Conservation (phyloP, 2,888 invertebrate species). For the Lacanobia oleracea region DNA sequence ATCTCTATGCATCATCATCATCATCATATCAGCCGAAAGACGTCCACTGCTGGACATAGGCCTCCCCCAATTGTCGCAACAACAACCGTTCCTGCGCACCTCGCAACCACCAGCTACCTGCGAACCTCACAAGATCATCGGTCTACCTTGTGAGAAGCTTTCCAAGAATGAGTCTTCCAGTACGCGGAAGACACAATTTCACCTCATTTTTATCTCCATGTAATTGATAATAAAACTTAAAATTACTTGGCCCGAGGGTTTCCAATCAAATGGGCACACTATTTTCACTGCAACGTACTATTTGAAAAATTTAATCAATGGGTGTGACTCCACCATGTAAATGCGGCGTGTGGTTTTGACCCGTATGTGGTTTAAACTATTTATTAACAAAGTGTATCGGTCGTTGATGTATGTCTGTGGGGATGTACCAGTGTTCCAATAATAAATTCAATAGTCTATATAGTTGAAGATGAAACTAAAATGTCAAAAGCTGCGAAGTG, state of each 20-base stretch:
- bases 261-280: background rate
- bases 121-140: no score
- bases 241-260: conserved; percentile 1
- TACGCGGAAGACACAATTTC: no score
- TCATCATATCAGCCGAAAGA: no score
- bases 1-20: no score
- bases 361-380: conserved; percentile 41
- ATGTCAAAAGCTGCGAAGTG: background rate
- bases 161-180: no score
- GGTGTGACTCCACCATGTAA: conserved; percentile 31
- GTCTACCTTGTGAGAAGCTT: no score
- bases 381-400: conserved; percentile 28
- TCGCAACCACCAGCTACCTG: no score
- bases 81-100: no score
- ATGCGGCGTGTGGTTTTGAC: conserved; percentile 36
- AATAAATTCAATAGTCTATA: conserved; percentile 8
- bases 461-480: background rate
- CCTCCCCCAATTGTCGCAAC: no score
- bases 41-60: no score
- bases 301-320: conserved; percentile 39
- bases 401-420: conserved; percentile 8
- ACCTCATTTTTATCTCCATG: no score
- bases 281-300: conserved; percentile 9
- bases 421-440: conserved; percentile 6
- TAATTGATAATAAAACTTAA: background rate